phyloP scores from a whole-genome alignment of 1,140 invertebrate genomes.

The Zeugodacus cucurbitae region DNA sequence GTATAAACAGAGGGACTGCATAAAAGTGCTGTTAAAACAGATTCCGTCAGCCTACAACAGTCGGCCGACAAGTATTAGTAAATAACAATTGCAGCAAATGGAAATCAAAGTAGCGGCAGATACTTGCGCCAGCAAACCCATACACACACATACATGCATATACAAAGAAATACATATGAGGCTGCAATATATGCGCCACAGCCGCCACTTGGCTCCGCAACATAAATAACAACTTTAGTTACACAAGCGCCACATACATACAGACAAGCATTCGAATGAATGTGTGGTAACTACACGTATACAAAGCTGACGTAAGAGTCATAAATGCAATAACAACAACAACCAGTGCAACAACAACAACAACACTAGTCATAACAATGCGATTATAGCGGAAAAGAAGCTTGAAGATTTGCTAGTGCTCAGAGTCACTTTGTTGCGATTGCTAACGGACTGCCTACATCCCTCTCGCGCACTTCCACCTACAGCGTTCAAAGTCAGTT shows the following conservation, averaged over 20 bases:
- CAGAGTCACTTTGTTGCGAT: background rate
- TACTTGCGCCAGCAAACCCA: background rate
- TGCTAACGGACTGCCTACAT: background rate
- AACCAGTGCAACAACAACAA: background rate
- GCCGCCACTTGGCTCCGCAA: background rate
- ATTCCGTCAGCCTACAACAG: background rate
- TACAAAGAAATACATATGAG: background rate
- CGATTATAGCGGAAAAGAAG: background rate
- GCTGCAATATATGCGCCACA: background rate
- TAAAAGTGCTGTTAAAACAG: background rate
- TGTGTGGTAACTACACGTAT: background rate
- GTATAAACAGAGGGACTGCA: background rate
- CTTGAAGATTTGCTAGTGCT: background rate
- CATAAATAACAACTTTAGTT: background rate
- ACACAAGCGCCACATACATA: background rate
- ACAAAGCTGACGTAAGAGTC: background rate
- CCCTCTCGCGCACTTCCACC: background rate
- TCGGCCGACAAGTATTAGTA: slow-evolving; percentile 1
- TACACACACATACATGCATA: background rate
- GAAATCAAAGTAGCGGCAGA: background rate
- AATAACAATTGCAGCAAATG: slow-evolving; percentile 34
- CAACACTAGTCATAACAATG: background rate
- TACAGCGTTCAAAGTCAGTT: background rate
- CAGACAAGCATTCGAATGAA: background rate
- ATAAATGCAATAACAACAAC: background rate